Conservation (phyloP, 2,888 invertebrate species). For the Cosmia trapezina region DNA sequence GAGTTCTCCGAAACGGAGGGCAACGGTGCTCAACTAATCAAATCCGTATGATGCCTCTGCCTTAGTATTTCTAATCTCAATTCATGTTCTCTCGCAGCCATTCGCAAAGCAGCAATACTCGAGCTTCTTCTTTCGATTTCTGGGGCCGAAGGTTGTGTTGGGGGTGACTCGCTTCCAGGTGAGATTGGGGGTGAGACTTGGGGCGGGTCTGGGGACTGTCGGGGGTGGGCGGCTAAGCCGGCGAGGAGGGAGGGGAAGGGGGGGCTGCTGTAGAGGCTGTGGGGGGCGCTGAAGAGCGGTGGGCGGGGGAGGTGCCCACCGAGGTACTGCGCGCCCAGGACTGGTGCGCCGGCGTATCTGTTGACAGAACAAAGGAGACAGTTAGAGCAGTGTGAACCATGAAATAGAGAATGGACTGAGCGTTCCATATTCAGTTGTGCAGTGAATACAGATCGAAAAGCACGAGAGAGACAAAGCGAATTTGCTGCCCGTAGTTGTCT, state of each 20-base stretch:
- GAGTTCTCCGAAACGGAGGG: constrained; percentile 55
- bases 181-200: constrained; percentile 90
- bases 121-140: constrained; percentile 96
- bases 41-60: constrained; percentile 93
- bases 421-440: no score
- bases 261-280: constrained; percentile 87
- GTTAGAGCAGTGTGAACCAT: neutral
- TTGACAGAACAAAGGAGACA: constrained; percentile 37
- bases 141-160: constrained; percentile 87
- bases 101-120: constrained; percentile 96
- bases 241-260: constrained; percentile 86
- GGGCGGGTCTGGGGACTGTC: constrained; percentile 85
- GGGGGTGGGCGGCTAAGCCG: constrained; percentile 86
- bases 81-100: constrained; percentile 97
- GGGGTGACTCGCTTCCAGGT: constrained; percentile 89
- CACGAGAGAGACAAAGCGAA: no score
- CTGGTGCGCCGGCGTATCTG: constrained; percentile 84
- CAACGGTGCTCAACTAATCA: constrained; percentile 92
- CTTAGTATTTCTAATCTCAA: constrained; percentile 95
- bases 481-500: no score
- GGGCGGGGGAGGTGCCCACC: constrained; percentile 85
- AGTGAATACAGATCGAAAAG: no score
- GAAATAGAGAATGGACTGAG: no score
- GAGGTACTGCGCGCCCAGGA: constrained; percentile 89
- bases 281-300: constrained; percentile 91